Evolutionary conservation across 53 echinoderm and acorn worm species (phyloP).

Genomic region (Apostichopus leukothele): DNA sequence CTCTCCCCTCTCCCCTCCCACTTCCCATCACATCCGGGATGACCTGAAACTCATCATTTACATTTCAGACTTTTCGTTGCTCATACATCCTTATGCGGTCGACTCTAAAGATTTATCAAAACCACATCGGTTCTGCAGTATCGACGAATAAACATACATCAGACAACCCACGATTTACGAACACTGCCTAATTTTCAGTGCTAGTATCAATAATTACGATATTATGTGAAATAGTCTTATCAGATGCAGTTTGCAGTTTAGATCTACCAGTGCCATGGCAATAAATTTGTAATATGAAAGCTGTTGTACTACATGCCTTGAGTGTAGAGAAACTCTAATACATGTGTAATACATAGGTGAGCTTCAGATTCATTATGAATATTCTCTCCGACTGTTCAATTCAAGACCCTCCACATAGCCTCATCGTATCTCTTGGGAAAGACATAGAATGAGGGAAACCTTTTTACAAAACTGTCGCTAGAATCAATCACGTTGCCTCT

Average conservation of each 20-base stretch:
- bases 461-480: neutral
- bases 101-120: too few relatives aligned
- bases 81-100: too few relatives aligned
- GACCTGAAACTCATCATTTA: too few relatives aligned
- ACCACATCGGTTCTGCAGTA: too few relatives aligned
- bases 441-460: conserved; percentile 10
- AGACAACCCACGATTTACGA: too few relatives aligned
- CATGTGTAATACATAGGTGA: neutral
- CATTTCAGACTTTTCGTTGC: too few relatives aligned
- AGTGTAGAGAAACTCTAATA: neutral
- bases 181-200: too few relatives aligned
- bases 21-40: too few relatives aligned
- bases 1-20: neutral
- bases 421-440: conserved; percentile 21
- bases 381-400: neutral
- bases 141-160: too few relatives aligned
- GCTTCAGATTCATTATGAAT: conserved; percentile 29
- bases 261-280: neutral
- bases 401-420: conserved; percentile 11
- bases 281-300: conserved; percentile 48
- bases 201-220: too few relatives aligned
- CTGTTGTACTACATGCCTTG: conserved; percentile 9
- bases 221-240: too few relatives aligned
- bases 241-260: neutral
- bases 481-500: neutral